Conservation (phyloP, 1,140 invertebrate genomes). For the Orius laevigatus region DNA sequence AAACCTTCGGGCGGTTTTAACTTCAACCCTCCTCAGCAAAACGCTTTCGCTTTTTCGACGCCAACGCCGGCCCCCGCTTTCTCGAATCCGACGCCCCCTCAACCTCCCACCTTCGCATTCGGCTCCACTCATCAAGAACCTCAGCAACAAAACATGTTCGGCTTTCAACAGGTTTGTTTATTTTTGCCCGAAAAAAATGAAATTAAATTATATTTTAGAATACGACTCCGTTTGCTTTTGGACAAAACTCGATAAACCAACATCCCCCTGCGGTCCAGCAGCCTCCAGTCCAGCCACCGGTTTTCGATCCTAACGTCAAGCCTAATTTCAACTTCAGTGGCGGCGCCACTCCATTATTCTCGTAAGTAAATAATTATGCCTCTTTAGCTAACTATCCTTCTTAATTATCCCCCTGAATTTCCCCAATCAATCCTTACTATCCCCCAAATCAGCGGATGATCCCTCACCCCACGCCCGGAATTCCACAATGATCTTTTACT, state of each 20-base stretch:
- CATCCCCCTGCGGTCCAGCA: background rate
- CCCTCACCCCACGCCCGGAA: too few species aligned
- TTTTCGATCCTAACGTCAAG: constrained; percentile 12
- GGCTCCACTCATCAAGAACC: background rate
- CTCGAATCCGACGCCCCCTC: background rate
- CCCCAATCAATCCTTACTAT: too few species aligned
- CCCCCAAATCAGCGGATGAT: too few species aligned
- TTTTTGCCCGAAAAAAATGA: background rate
- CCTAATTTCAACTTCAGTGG: constrained; percentile 13
- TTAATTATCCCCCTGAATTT: too few species aligned
- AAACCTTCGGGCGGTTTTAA: background rate
- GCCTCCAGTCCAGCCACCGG: too few species aligned
- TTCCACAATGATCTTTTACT: too few species aligned
- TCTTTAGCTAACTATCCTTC: too few species aligned
- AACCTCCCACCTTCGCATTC: constrained; percentile 1
- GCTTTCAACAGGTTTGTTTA: constrained; percentile 3
- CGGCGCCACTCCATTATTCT: constrained; percentile 9
- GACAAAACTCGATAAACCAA: background rate
- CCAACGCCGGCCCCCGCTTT: background rate
- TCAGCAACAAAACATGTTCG: background rate
- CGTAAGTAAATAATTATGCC: constrained; percentile 4
- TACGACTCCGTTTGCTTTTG: background rate
- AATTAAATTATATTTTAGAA: background rate
- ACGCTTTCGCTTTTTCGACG: background rate
- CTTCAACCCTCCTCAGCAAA: background rate